Percentiles rank a stretch among this genome's conserved stretches.
These are phyloP conservation scores for Acropora yongei DNA, from an alignment of 64 coral and sea anemone genomes.

Conservation along the genomic window DNA sequence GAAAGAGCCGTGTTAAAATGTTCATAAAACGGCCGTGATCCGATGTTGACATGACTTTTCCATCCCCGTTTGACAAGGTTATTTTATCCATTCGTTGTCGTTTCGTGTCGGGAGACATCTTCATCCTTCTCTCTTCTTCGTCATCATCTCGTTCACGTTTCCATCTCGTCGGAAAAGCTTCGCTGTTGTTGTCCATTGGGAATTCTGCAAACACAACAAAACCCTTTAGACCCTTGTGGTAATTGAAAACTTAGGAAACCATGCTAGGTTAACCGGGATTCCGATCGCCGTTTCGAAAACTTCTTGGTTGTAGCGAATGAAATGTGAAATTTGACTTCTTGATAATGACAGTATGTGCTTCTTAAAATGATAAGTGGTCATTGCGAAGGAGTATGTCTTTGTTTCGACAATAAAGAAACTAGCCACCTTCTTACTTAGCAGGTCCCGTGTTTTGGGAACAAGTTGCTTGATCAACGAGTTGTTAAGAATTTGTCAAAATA, in stretches of 20 bases:
- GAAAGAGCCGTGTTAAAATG: conserved; percentile 87
- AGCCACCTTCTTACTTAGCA: background rate
- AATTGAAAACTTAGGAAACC: too few relatives aligned
- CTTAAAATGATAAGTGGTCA: background rate
- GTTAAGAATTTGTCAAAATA: background rate
- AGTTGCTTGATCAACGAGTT: background rate
- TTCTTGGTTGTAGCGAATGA: background rate
- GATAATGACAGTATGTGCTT: background rate
- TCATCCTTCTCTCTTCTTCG: conserved; percentile 17
- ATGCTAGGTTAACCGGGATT: too few relatives aligned
- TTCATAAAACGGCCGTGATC: conserved; percentile 83
- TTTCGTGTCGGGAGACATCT: conserved; percentile 71
- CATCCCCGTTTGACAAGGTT: conserved; percentile 50
- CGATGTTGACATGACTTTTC: conserved; percentile 50
- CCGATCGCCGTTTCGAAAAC: background rate
- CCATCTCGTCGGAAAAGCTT: conserved; percentile 12
- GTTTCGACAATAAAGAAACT: background rate
- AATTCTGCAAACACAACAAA: conserved; percentile 43
- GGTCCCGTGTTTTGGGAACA: background rate
- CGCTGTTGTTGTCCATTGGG: conserved; percentile 54
- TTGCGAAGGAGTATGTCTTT: background rate
- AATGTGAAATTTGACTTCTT: background rate
- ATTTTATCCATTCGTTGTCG: conserved; percentile 66
- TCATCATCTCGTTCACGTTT: conserved; percentile 87
- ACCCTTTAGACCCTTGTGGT: background rate